Percentiles rank a stretch among this genome's conserved stretches.
phyloP scores from a whole-genome alignment of 2,797 vertebrate genomes.

The Notamacropus eugenii region DNA sequence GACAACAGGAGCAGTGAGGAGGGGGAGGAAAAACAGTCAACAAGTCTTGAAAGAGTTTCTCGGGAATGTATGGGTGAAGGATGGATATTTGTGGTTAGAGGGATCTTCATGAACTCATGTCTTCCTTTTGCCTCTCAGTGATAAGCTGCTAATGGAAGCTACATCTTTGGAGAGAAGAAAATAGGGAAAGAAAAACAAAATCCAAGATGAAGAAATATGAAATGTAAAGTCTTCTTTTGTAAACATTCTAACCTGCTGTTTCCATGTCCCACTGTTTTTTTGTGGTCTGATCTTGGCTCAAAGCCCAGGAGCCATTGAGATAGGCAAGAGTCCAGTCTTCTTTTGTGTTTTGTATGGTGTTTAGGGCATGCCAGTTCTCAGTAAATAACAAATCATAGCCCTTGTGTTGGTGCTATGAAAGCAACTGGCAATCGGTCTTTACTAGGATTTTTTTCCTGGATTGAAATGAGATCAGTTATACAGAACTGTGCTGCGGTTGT shows the following conservation, averaged over 20 bases:
- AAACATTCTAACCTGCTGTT: background rate
- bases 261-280: background rate
- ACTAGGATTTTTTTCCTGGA: background rate
- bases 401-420: slow-evolving; percentile 6
- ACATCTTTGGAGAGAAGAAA: background rate
- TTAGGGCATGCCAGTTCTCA: slow-evolving; percentile 40
- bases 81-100: background rate
- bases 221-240: slow-evolving; percentile 10
- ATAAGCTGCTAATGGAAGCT: slow-evolving; percentile 20
- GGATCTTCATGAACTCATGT: background rate
- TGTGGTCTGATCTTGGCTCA: slow-evolving; percentile 2
- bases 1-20: slow-evolving; percentile 27
- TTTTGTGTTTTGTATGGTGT: slow-evolving; percentile 38
- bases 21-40: background rate
- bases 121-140: background rate
- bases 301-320: slow-evolving; percentile 14
- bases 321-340: background rate
- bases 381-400: background rate
- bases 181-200: slow-evolving; percentile 10
- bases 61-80: slow-evolving; percentile 22
- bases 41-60: slow-evolving; percentile 19
- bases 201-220: slow-evolving; percentile 42
- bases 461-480: background rate
- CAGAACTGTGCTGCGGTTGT: background rate
- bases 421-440: background rate